Base-by-base conservation (phyloP, 2,113 vertebrate genomes). In the Verasper variegatus region DNA sequence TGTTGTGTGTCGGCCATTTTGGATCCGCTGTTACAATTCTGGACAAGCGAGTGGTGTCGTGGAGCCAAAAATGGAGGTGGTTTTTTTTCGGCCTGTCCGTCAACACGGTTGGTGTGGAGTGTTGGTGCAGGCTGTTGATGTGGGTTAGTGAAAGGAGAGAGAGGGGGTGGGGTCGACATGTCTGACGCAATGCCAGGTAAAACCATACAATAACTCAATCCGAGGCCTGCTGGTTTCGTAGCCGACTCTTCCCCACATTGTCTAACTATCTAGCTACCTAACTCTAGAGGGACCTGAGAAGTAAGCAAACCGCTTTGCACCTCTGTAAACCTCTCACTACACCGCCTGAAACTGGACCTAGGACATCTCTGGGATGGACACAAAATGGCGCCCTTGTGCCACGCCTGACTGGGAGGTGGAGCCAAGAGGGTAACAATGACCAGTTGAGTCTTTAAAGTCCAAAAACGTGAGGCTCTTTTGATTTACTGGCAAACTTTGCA, bases 271-370 rank as follows among this genome's bases (percentile, higher is more conserved):
- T 72, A 86, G 78, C 83, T 86, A 87, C 74, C 81, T 90, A 88
- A 81, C 85, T 90, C 82, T 92, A 89, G 83, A 91, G 76, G 85
- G 90, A 93, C 94, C 94, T 94, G 93, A 94, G 93, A 92, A 93
- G 86, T 90, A 89, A 91, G 86, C 88, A 76, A 89, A 83, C 77
- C 18, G 82, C 82, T 80, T 78, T 85, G 84, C 80, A 88, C 84
- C 85, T 88, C 85, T 86, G 81, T 81, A 88, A 92, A 87, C 70
- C 72, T 83, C 68, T 81, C 83, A 76, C 79, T 81, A 86, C 85
- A 82, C 77, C 78, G 27, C 73, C 71, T 82, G 82, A 76, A 83
- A 84, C 83, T 63, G 81, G 81, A 80, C 71, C 76, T 61, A 76
- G 67, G 56, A 64, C 58, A 68, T 73, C 21, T 64, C 75, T 12